A percentile compares a stretch with the other conserved stretches of the same genome.
These are phyloP conservation scores for Caiman crocodilus DNA, from an alignment of 2,797 vertebrate genomes.

Conservation along the genomic window DNA sequence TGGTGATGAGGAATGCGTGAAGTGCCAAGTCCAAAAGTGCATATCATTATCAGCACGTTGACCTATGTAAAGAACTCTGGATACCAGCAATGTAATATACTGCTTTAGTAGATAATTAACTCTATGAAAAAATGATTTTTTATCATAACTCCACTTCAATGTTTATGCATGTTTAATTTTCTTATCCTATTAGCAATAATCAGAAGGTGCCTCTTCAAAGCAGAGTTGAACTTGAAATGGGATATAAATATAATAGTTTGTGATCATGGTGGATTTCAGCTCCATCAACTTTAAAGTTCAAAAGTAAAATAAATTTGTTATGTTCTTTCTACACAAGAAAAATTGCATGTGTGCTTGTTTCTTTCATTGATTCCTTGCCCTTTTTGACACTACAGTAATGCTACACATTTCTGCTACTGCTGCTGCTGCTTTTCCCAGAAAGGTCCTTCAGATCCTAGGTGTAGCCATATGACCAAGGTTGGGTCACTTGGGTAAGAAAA, in stretches of 20 bases:
- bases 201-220: neutral
- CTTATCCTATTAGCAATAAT: neutral
- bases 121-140: slow-evolving; percentile 21
- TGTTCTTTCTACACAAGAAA: neutral
- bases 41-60: slow-evolving; percentile 33
- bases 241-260: neutral
- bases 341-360: neutral
- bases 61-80: slow-evolving; percentile 10
- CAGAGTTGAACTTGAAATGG: neutral
- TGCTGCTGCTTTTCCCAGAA: slow-evolving; percentile 23
- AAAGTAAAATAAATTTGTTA: neutral
- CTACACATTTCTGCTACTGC: slow-evolving; percentile 17
- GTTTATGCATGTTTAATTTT: slow-evolving; percentile 22
- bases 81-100: neutral
- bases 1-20: neutral
- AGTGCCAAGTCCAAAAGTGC: slow-evolving; percentile 31
- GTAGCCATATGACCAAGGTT: slow-evolving; percentile 19
- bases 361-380: slow-evolving; percentile 17
- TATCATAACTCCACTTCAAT: neutral
- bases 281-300: neutral
- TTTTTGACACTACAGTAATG: slow-evolving; percentile 32
- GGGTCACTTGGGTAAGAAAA: neutral
- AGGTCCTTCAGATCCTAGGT: neutral
- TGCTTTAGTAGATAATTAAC: slow-evolving; percentile 54
- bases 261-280: neutral